Evolutionary conservation across 2,797 vertebrate genomes (phyloP).

Genomic region (Oceanodroma leucorhoa): DNA sequence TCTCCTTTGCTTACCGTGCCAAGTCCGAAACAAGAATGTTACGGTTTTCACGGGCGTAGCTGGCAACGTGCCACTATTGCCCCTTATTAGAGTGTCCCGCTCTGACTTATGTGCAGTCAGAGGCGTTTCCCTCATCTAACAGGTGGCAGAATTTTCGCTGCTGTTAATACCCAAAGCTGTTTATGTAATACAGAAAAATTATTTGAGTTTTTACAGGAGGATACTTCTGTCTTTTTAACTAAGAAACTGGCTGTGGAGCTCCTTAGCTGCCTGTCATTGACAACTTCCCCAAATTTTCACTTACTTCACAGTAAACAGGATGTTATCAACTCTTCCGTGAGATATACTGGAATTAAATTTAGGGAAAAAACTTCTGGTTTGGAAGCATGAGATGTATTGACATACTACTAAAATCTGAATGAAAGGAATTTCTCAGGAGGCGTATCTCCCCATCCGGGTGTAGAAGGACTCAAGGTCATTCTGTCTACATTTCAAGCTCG

Average conservation of each 20-base stretch:
- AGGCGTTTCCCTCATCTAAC: neutral
- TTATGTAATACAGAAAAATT: neutral
- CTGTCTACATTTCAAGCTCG: neutral
- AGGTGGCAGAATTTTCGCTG: slow-evolving; percentile 7
- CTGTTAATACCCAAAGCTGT: slow-evolving; percentile 29
- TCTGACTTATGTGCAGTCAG: neutral
- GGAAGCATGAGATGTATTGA: neutral
- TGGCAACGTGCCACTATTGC: neutral
- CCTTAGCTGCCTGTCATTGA: neutral
- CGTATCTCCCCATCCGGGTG: neutral
- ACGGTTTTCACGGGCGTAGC: neutral
- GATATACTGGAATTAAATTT: neutral
- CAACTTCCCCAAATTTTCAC: neutral
- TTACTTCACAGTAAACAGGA: neutral
- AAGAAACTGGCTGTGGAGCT: neutral
- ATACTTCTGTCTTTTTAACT: neutral
- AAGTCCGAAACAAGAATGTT: slow-evolving; percentile 12
- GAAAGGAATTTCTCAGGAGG: neutral
- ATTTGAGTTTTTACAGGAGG: slow-evolving; percentile 4
- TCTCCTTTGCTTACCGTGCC: slow-evolving; percentile 28
- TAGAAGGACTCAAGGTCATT: neutral
- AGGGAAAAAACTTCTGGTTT: neutral
- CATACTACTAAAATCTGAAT: neutral
- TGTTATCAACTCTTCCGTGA: neutral
- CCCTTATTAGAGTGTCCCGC: neutral